phyloP scores from a whole-genome alignment of 92 coral and sea anemone species.

The Paramuricea clavata region DNA sequence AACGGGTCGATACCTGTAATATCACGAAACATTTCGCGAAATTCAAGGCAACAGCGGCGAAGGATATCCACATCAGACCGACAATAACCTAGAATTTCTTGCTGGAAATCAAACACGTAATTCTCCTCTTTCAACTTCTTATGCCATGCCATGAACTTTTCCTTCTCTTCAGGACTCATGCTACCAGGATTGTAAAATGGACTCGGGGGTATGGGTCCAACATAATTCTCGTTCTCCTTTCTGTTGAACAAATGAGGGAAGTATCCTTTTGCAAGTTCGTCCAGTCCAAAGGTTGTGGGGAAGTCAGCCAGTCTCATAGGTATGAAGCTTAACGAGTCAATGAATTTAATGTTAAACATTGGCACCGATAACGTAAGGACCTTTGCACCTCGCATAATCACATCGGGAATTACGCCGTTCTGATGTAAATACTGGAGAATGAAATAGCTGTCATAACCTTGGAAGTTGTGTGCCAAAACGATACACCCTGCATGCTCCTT shows the following conservation, averaged over 20 bases:
- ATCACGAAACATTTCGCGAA: conserved; percentile 45
- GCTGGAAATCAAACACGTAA: conserved; percentile 56
- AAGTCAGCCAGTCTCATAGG: conserved; percentile 56
- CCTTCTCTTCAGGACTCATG: conserved; percentile 40
- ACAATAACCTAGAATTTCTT: conserved; percentile 66
- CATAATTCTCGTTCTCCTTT: conserved; percentile 45
- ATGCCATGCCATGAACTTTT: conserved; percentile 50
- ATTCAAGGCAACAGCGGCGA: conserved; percentile 54
- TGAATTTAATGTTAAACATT: conserved; percentile 53
- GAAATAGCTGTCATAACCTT: too few species aligned
- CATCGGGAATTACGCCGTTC: not conserved
- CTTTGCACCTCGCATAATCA: conserved; percentile 43
- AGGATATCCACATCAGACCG: conserved; percentile 69
- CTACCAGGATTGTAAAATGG: conserved; percentile 65
- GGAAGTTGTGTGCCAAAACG: too few species aligned
- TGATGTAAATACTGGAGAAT: conserved; percentile 36
- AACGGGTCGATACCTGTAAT: conserved; percentile 53
- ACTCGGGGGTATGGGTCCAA: conserved; percentile 60
- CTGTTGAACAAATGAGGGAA: conserved; percentile 68
- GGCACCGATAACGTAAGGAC: conserved; percentile 32
- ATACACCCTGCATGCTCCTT: too few species aligned
- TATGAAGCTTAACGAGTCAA: conserved; percentile 55
- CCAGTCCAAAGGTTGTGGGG: conserved; percentile 70
- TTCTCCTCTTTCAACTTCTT: not conserved
- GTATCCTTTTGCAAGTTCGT: conserved; percentile 66